phyloP scores from a whole-genome alignment of 1,140 invertebrate species.

The Penaeus vannamei region DNA sequence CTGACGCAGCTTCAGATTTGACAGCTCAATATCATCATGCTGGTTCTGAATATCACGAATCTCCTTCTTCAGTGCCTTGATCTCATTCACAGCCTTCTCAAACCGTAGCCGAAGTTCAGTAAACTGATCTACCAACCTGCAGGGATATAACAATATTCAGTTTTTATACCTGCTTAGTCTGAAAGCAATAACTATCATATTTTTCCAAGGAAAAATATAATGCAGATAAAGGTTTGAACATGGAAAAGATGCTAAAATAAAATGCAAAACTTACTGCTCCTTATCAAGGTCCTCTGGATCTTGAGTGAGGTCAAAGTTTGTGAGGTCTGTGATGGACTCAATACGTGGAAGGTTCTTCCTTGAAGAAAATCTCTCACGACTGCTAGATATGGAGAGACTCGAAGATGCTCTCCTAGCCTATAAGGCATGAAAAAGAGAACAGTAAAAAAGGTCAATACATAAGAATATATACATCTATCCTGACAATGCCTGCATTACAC shows the following conservation, averaged over 20 bases:
- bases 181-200: too few relatives aligned
- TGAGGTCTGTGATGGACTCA: conserved; percentile 85
- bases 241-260: not conserved
- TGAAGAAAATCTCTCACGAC: conserved; percentile 66
- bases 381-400: conserved; percentile 64
- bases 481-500: not conserved
- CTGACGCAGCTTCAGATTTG: conserved; percentile 81
- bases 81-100: conserved; percentile 86
- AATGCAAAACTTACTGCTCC: conserved; percentile 74
- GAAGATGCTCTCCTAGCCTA: conserved; percentile 60
- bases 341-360: conserved; percentile 66
- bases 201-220: not conserved
- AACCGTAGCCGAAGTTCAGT: conserved; percentile 82
- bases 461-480: not conserved
- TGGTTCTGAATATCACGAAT: conserved; percentile 84
- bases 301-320: conserved; percentile 83
- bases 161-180: not conserved
- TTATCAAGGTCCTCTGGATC: conserved; percentile 83
- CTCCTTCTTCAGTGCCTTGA: conserved; percentile 85
- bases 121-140: conserved; percentile 84
- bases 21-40: conserved; percentile 85
- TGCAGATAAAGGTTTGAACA: not conserved
- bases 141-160: not conserved
- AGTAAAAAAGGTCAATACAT: not conserved
- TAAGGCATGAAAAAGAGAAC: not conserved